Conservation (phyloP, 2,888 invertebrate species). For the Hirtodrosophila histrioides region DNA sequence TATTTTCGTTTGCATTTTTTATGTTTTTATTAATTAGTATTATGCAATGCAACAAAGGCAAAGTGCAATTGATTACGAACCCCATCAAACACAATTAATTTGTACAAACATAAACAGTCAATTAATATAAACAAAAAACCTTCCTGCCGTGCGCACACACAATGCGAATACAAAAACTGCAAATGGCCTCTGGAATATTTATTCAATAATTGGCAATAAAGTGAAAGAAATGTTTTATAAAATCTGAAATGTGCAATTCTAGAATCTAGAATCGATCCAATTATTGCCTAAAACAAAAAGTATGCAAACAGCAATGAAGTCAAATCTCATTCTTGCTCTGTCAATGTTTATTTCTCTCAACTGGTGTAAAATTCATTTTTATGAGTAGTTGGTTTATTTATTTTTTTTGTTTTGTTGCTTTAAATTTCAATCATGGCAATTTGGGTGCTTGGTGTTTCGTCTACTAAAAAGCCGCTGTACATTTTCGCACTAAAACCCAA, state of each 20-base stretch:
- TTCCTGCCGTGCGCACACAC: conserved; percentile 84
- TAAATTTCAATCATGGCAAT: conserved; percentile 55
- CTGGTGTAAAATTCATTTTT: conserved; percentile 33
- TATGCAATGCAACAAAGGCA: conserved; percentile 22
- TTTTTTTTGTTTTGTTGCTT: conserved; percentile 24
- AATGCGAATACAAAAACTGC: conserved; percentile 24
- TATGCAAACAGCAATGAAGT: too few relatives aligned
- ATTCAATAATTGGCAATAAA: conserved; percentile 41
- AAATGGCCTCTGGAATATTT: conserved; percentile 20
- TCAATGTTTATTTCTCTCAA: conserved; percentile 31
- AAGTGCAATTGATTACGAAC: conserved; percentile 24
- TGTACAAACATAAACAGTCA: conserved; percentile 10
- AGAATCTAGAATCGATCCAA: too few relatives aligned
- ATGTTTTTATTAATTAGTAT: conserved; percentile 38
- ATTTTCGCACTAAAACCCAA: conserved; percentile 71
- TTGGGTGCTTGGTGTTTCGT: conserved; percentile 74
- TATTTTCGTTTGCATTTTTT: conserved; percentile 32
- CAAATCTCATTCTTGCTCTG: too few relatives aligned
- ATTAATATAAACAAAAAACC: conserved; percentile 63
- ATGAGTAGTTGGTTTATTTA: conserved; percentile 59
- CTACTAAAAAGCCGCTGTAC: conserved; percentile 73
- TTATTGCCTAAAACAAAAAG: too few relatives aligned
- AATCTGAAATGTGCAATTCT: too few relatives aligned
- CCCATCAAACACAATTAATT: conserved; percentile 37
- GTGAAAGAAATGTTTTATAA: conserved; percentile 3